Evolutionary conservation across 2,888 invertebrate species (phyloP).

Genomic region (Eulithis prunata): DNA sequence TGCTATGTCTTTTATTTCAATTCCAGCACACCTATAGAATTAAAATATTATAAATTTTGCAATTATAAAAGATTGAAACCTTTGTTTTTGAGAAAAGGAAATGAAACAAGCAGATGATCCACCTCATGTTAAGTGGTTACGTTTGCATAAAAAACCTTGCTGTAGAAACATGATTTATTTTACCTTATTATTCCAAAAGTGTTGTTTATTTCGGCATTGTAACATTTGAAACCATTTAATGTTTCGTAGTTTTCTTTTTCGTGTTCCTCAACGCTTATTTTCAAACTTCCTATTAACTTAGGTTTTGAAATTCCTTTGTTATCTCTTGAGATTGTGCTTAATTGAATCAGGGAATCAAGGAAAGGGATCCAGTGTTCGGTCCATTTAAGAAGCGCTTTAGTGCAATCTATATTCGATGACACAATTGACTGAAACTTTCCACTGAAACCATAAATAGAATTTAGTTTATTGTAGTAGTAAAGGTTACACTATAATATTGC

Average conservation of each 20-base stretch:
- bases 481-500: no score
- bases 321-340: slow-evolving; percentile 35
- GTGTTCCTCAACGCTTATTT: slow-evolving; percentile 30
- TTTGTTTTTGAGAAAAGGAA: no score
- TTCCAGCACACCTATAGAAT: slow-evolving; percentile 49
- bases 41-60: background rate
- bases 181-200: slow-evolving; percentile 25
- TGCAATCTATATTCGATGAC: slow-evolving; percentile 32
- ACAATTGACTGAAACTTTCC: slow-evolving; percentile 32
- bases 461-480: background rate
- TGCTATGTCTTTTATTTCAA: slow-evolving; percentile 47
- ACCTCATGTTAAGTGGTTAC: no score
- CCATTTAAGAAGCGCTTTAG: slow-evolving; percentile 38
- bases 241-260: background rate
- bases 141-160: no score
- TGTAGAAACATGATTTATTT: no score
- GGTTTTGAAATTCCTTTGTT: slow-evolving; percentile 35
- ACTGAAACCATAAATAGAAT: slow-evolving; percentile 27
- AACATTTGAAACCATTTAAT: slow-evolving; percentile 14
- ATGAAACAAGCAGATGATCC: no score
- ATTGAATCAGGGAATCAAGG: slow-evolving; percentile 42
- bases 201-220: slow-evolving; percentile 25
- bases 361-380: slow-evolving; percentile 38
- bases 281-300: slow-evolving; percentile 34
- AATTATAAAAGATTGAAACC: no score